Evolutionary conservation across 1,140 invertebrate species (phyloP), one percentile per base, ranked within the genome.

Genomic region (Ceratina japonica): DNA sequence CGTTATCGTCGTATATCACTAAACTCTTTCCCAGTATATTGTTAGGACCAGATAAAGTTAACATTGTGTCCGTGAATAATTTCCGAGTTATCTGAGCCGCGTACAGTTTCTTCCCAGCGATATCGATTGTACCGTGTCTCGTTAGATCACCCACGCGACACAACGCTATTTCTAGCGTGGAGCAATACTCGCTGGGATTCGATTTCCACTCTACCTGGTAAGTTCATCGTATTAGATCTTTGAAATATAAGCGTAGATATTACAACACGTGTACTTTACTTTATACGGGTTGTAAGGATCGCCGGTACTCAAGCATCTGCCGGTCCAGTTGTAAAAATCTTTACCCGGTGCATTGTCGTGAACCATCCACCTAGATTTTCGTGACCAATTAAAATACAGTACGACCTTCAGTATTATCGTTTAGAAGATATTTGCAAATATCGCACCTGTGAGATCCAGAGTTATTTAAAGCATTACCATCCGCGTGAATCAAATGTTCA

Each of bases 261-360:
- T 44, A 44, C 3, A 44, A 44, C 37, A 44, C 37, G 37, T 44
- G 27, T 66, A 71, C 78, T 72, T 92, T 86, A 98, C 95, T 79
- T 95, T 94, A 85, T 95, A 95, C 0, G 97, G 97, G 93, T 98
- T 97, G 87, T 94, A 98, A 74, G 96, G 93, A 5, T 89, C 87
- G n/a, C 96, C 97, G 7, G 97, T 94, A 83, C 96, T 97, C 3
- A 97, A 90, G 90, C 97, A 98, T 63, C 98, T 92, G 72, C 93
- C 94, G 62, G 95, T 96, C 97, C 97, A 98, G 89, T 98, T 97
- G 88, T 98, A 98, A 89, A 97, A 98, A 91, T 99, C 98, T 84
- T 95, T 95, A n/a, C 95, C 96, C 2, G 95, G 93, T 71, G 93
- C 89, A 80, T 94, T 88, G 24, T 93, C 90, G 81, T 95, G 95